phyloP scores from a whole-genome alignment of 2,113 vertebrate genomes.

The Chionomys nivalis region DNA sequence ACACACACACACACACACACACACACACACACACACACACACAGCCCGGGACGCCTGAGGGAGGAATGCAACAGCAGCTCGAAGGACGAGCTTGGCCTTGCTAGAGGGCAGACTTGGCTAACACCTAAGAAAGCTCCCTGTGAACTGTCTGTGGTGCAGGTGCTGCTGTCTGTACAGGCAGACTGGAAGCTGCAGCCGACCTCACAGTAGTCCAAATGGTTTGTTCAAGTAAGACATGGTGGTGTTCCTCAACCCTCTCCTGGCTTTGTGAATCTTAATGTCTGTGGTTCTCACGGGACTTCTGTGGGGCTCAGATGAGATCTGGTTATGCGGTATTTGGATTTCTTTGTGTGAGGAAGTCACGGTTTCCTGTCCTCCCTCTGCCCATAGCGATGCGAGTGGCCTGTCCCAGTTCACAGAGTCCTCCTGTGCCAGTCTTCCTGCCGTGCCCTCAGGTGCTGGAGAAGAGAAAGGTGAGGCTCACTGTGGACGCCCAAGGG shows the following conservation, averaged over 20 bases:
- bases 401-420: slow-evolving; percentile 81
- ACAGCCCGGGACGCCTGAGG: not conserved
- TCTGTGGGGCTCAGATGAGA: accelerated
- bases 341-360: not conserved
- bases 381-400: slow-evolving; percentile 82
- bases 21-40: no score
- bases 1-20: no score
- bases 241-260: not conserved
- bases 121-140: accelerated
- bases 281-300: not conserved
- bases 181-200: not conserved
- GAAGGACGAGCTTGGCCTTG: not conserved
- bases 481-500: not conserved
- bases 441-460: slow-evolving; percentile 87
- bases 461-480: slow-evolving; percentile 91
- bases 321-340: accelerated
- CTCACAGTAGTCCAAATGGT: not conserved
- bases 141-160: not conserved
- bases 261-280: not conserved
- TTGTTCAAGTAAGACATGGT: not conserved
- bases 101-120: not conserved
- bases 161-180: not conserved
- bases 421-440: slow-evolving; percentile 88
- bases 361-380: slow-evolving; percentile 10
- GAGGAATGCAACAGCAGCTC: not conserved